These are phyloP conservation scores for Oxycera nigricornis DNA, from an alignment of 2,888 invertebrate species.

Conservation along the genomic window DNA sequence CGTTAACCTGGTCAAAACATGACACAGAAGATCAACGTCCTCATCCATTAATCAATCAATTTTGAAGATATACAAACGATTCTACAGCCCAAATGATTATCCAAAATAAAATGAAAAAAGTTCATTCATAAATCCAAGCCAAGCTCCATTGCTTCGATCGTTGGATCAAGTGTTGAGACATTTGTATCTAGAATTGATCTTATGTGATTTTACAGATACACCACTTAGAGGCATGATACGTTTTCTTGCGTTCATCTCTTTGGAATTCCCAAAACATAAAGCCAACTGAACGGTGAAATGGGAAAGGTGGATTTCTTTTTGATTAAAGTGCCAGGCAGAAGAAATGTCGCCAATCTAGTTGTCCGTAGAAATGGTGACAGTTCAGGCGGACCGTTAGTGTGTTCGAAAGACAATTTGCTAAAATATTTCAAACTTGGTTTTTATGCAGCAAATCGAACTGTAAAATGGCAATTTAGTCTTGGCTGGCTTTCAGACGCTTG, in stretches of 20 bases:
- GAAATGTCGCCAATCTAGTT: slow-evolving; percentile 26
- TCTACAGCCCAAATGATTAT: neutral
- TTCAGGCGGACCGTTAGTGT: slow-evolving; percentile 7
- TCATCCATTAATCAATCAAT: slow-evolving; percentile 42
- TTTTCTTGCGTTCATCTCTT: too few relatives aligned
- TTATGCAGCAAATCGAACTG: too few relatives aligned
- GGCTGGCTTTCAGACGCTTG: too few relatives aligned
- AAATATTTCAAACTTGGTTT: too few relatives aligned
- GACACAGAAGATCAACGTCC: slow-evolving; percentile 40
- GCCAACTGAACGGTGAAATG: slow-evolving; percentile 16
- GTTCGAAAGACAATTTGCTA: too few relatives aligned
- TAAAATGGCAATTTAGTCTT: too few relatives aligned
- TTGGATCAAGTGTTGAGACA: neutral
- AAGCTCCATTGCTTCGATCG: neutral
- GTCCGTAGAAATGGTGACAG: neutral
- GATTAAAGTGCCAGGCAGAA: neutral
- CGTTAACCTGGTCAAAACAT: slow-evolving; percentile 40
- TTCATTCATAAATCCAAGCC: slow-evolving; percentile 33
- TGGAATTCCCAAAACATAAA: neutral
- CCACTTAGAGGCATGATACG: too few relatives aligned
- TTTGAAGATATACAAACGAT: neutral
- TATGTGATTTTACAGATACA: neutral
- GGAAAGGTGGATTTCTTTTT: slow-evolving; percentile 23
- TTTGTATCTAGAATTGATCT: neutral
- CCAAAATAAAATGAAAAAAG: neutral